Evolutionary conservation across 2,797 vertebrate species (phyloP), one percentile per base, ranked within the genome.

Genomic region (Luscinia luscinia): DNA sequence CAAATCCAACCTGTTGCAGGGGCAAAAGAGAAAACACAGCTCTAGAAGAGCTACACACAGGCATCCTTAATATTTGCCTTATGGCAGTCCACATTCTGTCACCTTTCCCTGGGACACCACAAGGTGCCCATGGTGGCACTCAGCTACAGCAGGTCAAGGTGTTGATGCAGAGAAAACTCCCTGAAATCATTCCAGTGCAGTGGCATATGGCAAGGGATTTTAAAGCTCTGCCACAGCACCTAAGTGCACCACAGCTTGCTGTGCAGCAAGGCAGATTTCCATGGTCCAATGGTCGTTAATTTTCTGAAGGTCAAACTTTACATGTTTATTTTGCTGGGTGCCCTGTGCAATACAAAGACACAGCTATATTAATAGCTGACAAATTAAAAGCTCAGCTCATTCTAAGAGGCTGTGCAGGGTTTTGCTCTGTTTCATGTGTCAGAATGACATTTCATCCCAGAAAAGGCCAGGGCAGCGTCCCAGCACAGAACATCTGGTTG

Each of bases 401-500:
- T 97, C 95, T 89, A 82, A 93, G 90, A 97, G 96, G 86, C 90
- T 48, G 19, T 24, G 22, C 63, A 94, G 89, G 70, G 69, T 34
- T 89, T 95, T 80, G 68, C 90, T 95, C 95, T 67, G 38, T 93
- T 97, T 97, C 94, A 93, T 74, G 32, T 54, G 52, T 93, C 93
- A 76, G 89, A 91, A 89, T 76, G 93, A 97, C 95, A 95, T 96
- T 96, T 96, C 86, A 62, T 93, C 91, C 93, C 77, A 96, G 96
- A 79, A 63, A 72, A 57, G 87, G 88, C 95, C 84, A 93, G 92
- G 95, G 93, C 68, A 75, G 57, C 15, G 8, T 95, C 95, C 94
- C 96, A 94, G 92, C 91, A 32, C 95, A 83, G 94, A 97, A 98
- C 97, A 98, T 98, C 97, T 98, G 97, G 96, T 96, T 98, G 98